Evolutionary conservation across 2,888 invertebrate species (phyloP).

Genomic region (Vesta saturnalis): DNA sequence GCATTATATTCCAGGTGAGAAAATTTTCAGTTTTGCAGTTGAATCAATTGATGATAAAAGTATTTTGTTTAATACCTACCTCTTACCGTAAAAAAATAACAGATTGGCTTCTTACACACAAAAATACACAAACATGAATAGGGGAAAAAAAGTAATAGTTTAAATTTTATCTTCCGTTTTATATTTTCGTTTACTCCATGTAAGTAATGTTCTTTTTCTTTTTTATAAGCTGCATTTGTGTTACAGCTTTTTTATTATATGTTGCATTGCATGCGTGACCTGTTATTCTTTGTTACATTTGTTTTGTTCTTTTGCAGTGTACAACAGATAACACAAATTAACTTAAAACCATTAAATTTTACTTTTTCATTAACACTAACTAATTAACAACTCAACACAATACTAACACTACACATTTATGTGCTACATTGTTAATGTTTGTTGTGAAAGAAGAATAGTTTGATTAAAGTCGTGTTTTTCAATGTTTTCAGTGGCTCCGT

Average conservation of each 20-base stretch:
- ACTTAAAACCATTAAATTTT: background rate
- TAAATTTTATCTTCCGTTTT: conserved; percentile 2
- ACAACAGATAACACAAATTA: background rate
- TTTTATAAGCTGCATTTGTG: background rate
- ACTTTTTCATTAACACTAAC: conserved; percentile 1
- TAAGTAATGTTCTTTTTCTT: conserved; percentile 3
- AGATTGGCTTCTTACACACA: background rate
- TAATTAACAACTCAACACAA: background rate
- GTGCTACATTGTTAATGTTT: background rate
- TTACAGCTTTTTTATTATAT: background rate
- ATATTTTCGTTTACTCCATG: background rate
- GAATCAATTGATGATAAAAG: too few species aligned
- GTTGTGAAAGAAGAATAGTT: too few species aligned
- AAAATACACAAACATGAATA: background rate
- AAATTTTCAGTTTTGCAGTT: too few species aligned
- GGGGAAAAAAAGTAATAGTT: background rate
- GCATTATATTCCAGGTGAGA: too few species aligned
- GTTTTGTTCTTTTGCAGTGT: background rate
- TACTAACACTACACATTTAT: background rate
- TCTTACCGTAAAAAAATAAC: too few species aligned
- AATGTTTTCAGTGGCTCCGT: conserved; percentile 72
- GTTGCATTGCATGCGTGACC: background rate
- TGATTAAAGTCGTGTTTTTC: too few species aligned
- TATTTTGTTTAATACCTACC: too few species aligned
- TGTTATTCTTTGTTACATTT: background rate